Percentiles rank a stretch among this genome's conserved stretches.
Evolutionary conservation across 92 coral and sea anemone genomes (phyloP).

Genomic region (Epizoanthus rinbou): DNA sequence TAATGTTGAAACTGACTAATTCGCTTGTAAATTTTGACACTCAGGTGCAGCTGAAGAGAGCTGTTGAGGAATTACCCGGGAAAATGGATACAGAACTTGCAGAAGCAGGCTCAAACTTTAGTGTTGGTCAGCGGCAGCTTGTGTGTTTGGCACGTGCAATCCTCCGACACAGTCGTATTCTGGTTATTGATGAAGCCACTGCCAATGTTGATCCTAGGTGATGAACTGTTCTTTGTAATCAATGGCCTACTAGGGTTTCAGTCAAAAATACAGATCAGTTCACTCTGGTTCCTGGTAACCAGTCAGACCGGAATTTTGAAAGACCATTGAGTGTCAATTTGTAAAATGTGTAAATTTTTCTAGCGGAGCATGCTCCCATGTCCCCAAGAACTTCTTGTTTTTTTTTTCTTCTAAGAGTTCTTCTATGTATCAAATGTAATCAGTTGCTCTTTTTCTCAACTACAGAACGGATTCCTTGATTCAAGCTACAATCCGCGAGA

Average conservation of each 20-base stretch:
- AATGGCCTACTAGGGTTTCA: no score
- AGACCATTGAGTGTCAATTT: no score
- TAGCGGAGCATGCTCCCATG: no score
- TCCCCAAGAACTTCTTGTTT: no score
- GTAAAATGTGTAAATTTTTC: no score
- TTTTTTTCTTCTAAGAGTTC: not conserved
- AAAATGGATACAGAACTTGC: constrained; percentile 74
- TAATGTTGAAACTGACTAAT: no score
- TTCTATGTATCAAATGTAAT: not conserved
- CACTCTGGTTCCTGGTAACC: no score
- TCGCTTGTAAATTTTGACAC: not conserved
- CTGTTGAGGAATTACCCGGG: constrained; percentile 65
- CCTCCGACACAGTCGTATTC: constrained; percentile 69
- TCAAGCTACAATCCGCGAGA: constrained; percentile 80
- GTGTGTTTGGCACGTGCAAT: constrained; percentile 88
- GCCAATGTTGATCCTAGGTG: constrained; percentile 90
- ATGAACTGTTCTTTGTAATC: not conserved
- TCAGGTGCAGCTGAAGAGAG: constrained; percentile 71
- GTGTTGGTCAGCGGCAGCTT: constrained; percentile 87
- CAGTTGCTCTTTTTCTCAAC: not conserved
- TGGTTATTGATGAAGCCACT: constrained; percentile 87
- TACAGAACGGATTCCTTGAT: constrained; percentile 75
- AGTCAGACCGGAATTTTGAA: no score
- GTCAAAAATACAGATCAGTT: no score
- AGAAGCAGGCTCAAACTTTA: constrained; percentile 84